Base-by-base conservation (phyloP, 2,797 vertebrate species). In the Poeciliopsis presidionis region DNA sequence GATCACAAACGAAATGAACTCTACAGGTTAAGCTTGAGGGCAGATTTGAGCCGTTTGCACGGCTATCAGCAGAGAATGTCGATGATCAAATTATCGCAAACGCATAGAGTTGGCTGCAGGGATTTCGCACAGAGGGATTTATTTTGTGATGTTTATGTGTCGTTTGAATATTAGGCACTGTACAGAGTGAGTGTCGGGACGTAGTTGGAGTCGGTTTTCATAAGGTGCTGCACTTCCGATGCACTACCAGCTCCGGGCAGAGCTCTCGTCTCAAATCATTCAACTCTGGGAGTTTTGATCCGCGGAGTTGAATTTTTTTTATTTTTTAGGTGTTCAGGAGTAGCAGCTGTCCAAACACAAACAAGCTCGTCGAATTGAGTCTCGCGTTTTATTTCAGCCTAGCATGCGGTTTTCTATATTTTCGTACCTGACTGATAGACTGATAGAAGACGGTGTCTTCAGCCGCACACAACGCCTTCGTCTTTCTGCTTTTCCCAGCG, bases 381-480 rank as follows among this genome's bases (percentile, higher is more conserved):
- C 0, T 77, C 80, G 39, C 89, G 65, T 70, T 77, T 30, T 39
- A 81, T 90, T 87, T 74, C 67, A 28, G 74, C 81, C 72, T 55
- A 81, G 86, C 87, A 90, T 90, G 88, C 80, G 46, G 51, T 80
- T 85, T 88, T 89, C 73, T 82, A 84, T 84, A 81, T 87, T 90
- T 87, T 86, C 65, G 73, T 88, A 82, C 80, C 18, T 14, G 57
- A 45, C 47, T 73, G 59, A 73, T 43, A 61, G 57, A 45, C 47
- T 73, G 59, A 73, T 43, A 61, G 55, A 67, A 72, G 41, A 89
- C 72, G n/a, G 78, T 72, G 69, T 74, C 71, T 81, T 33, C 57
- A 61, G 47, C 43, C 53, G 7, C 69, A 47, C 61, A n/a, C 75
- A 6, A 53, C 7, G 8, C 72, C 73, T 77, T 33, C 2, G 49